phyloP scores from a whole-genome alignment of 2,888 invertebrate species.

The Temnothorax ravouxi region DNA sequence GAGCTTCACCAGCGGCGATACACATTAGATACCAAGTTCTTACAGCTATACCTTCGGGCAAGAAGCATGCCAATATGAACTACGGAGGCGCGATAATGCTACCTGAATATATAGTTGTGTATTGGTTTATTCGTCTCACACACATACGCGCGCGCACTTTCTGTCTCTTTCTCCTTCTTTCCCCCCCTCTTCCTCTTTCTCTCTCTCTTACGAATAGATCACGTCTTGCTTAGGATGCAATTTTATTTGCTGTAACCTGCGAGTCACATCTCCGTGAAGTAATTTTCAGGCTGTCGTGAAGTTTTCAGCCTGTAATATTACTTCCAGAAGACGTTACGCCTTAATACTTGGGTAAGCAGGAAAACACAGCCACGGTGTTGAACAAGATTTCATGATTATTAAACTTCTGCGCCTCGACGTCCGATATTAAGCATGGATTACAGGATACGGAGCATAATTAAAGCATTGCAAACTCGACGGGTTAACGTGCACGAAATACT shows the following conservation, averaged over 20 bases:
- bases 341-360: slow-evolving; percentile 56
- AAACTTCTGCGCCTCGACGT: slow-evolving; percentile 53
- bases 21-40: slow-evolving; percentile 82
- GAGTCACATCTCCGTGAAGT: slow-evolving; percentile 56
- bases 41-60: slow-evolving; percentile 75
- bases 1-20: slow-evolving; percentile 79
- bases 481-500: slow-evolving; percentile 50
- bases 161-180: neutral
- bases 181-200: neutral
- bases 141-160: neutral
- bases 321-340: slow-evolving; percentile 57
- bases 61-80: slow-evolving; percentile 77
- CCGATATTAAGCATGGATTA: slow-evolving; percentile 60
- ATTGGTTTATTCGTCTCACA: neutral
- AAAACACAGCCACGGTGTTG: slow-evolving; percentile 55
- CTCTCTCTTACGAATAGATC: slow-evolving; percentile 16
- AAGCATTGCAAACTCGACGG: slow-evolving; percentile 56
- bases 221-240: slow-evolving; percentile 39
- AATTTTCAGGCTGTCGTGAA: slow-evolving; percentile 57
- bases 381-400: slow-evolving; percentile 60
- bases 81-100: slow-evolving; percentile 76
- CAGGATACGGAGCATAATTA: slow-evolving; percentile 58
- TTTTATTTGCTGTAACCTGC: slow-evolving; percentile 56
- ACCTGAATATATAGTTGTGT: slow-evolving; percentile 42
- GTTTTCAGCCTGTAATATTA: slow-evolving; percentile 58